Evolutionary conservation across 2,888 invertebrate species (phyloP), one percentile per base, ranked within the genome.

Genomic region (Fabriciana adippe): DNA sequence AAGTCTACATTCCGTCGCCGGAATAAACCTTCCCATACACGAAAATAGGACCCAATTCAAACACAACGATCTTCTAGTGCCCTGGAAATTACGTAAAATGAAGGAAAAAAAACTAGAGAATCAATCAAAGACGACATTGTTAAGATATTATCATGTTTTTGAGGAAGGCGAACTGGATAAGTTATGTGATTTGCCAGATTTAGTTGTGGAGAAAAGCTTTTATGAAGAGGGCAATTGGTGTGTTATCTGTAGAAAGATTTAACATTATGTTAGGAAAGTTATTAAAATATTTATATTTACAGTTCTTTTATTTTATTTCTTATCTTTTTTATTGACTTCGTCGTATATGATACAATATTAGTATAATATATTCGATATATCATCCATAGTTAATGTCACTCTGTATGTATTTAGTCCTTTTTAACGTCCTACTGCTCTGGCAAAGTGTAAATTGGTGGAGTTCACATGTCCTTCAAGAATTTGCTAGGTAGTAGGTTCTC

Each of bases 181-280:
- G 1, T 85, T 98, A 54, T 79, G 80, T 26, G 85, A 93, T 71
- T 75, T 95, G 6, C 74, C 88, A 0, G 88, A 86, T 55, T 88
- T 96, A 51, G 78, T 81, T 55, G 88, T 98, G 14, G 82, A 94
- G 47, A 89, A 93, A 41, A 95, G 94, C 77, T 99, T 97, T 86
- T 99, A 99, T 80, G 99, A 99, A 86, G 97, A 99, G 86, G 99
- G 99, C 0, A 99, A 99, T 85, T 98, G 99, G 97, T 99, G 98
- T 92, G 94, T 97, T 47, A 90, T 97, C 75, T 94, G 97, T 79
- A 91, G 94, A 81, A 97, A 96, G 92, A 80, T 83, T 75, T 81
- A 82, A 83, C 4, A 26, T 61, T 59, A 6, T 54, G 2, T 26
- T 56, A 56, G 0, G 11, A n/a, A 18, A 55, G 13, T 21, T 18